Base-by-base conservation (phyloP, 1,140 invertebrate genomes). In the Vollenhovia emeryi region DNA sequence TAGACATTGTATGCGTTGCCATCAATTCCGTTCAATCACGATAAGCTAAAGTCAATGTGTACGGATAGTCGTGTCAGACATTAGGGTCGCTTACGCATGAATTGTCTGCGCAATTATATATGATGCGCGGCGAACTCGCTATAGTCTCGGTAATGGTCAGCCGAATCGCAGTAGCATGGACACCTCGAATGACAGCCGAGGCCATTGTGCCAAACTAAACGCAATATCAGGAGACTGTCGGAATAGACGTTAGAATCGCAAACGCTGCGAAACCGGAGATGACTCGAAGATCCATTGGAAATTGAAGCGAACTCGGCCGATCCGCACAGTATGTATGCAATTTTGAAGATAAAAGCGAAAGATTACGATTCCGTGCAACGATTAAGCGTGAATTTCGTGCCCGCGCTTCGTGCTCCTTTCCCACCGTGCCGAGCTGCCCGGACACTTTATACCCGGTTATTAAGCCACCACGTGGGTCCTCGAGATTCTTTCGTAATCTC, bases 21-120 rank as follows among this genome's bases (percentile, higher is more conserved):
- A 87, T 90, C 87, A 89, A 90, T 90, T 89, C 88, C 40, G 88
- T 87, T 78, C 80, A 85, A 89, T 90, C 89, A 66, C 59, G 89
- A 90, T 89, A 90, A 90, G 80, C 86, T 60, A 76, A 87, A 89
- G 88, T 90, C 86, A 89, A 90, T 86, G 85, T 79, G 82, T 73
- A 71, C 86, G 86, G 88, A 89, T 86, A 87, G 86, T 87, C 57
- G 88, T 82, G 85, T 90, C 88, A 87, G 82, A 89, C 82, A 90
- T 90, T 90, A 90, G 86, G 89, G 82, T 87, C 86, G 89, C 86
- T 89, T 89, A 90, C 89, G 85, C 86, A 76, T 87, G 86, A 89
- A 90, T 83, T 89, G 79, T 75, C 87, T 52, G 52, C 24, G 11
- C 84, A 69, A 79, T 86, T 83, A 89, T 87, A 87, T 82, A 85